A percentile compares a stretch with the other conserved stretches of the same genome.
phyloP scores from a whole-genome alignment of 23 tunicate species.

The Trididemnum miniatum region DNA sequence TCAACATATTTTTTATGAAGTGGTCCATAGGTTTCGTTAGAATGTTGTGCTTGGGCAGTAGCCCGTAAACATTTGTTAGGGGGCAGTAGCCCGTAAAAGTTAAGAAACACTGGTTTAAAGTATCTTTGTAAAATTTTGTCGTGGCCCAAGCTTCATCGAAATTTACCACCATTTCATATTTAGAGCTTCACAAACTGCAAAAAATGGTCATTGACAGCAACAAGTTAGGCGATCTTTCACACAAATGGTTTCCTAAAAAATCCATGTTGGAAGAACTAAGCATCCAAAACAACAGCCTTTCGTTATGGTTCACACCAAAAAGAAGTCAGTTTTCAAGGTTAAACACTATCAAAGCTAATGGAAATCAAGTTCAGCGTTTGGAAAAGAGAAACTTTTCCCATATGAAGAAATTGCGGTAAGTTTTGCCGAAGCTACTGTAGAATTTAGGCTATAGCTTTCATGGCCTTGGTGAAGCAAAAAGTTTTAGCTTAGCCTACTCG shows the following conservation, averaged over 20 bases:
- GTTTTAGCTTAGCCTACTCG: background rate
- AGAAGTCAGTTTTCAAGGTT: background rate
- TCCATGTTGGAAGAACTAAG: background rate
- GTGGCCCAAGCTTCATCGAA: no score
- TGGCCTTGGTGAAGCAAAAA: background rate
- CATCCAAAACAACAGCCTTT: background rate
- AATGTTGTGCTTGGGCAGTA: no score
- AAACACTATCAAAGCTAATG: background rate
- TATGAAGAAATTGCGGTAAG: background rate
- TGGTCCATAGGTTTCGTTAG: no score
- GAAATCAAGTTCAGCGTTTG: background rate
- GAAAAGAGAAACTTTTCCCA: background rate
- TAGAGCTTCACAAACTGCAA: background rate
- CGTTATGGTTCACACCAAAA: background rate
- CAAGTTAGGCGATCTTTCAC: background rate
- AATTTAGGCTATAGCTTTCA: no score
- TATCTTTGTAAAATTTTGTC: no score
- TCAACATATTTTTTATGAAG: no score
- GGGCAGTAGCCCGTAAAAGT: no score
- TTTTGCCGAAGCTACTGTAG: no score
- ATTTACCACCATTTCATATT: no score
- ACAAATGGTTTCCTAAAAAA: slow-evolving; percentile 1
- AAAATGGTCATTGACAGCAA: background rate
- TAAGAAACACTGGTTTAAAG: no score
- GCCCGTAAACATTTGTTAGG: no score